Evolutionary conservation across 1,140 invertebrate genomes (phyloP), one percentile per base, ranked within the genome.

Genomic region (Bombus breviceps): DNA sequence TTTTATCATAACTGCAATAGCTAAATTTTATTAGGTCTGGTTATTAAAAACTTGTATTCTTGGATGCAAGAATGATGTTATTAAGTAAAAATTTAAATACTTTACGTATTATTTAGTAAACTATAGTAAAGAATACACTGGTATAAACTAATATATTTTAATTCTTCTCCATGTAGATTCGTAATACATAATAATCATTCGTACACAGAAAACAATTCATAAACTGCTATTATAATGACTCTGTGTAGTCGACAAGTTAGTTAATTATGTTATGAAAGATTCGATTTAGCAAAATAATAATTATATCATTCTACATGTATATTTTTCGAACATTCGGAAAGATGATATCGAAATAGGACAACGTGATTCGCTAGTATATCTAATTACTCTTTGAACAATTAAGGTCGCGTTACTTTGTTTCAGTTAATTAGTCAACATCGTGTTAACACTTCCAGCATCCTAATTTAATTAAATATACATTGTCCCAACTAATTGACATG

Each of bases 401-500:
- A 69, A 62, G 39, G 47, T 59, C 82, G 2, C 64, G 64, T 72
- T 79, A 79, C 76, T 79, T 79, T 79, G 83, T 79, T 79, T 79
- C 83, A 25, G 37, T 79, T 57, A 72, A 84, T 84, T 84, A 71
- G 18, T 28, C n/a, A 34, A 53, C 66, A 53, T n/a, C 47, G 28
- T 39, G 62, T 83, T 83, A 77, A 15, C 62, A 28, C 53, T 62
- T 72, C 47, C 83, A 37, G n/a, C 69, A 39, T 43, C 39, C 74
- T 34, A 76, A 84, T 84, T 84, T 47, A 79, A 79, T 84, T 84
- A 79, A 84, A 84, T 62, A 79, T 18, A 84, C 53, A 59, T 69
- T 53, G 39, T 1, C 9, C 10, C 66, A 8, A 22, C 25, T 57
- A 77, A 83, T 83, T 83, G 57, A 34, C 10, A 15, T 12, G 18